Conservation (phyloP, 2,113 vertebrate species). For the Brachyhypopomus occidentalis region DNA sequence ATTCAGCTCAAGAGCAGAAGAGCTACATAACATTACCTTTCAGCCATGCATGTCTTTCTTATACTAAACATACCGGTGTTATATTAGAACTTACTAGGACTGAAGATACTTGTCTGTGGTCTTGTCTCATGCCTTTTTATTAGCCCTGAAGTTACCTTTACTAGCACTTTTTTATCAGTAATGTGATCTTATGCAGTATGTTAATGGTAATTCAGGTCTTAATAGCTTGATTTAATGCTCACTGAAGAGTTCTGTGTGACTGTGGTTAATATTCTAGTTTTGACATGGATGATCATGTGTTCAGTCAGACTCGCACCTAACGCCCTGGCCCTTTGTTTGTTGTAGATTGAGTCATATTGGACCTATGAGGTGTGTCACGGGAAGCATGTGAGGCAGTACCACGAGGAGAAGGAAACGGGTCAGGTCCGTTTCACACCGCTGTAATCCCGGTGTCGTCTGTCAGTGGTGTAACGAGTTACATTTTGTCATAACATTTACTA, state of each 20-base stretch:
- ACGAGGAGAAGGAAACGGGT: conserved; percentile 96
- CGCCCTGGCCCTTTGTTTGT: background rate
- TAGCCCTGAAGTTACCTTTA: too few species aligned
- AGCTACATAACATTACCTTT: too few species aligned
- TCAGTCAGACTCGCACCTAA: background rate
- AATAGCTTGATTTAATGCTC: background rate
- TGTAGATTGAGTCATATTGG: conserved; percentile 98
- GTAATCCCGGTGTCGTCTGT: background rate
- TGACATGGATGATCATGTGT: background rate
- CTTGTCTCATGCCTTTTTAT: too few species aligned
- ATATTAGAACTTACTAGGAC: too few species aligned
- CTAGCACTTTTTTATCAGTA: too few species aligned
- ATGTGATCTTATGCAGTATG: too few species aligned
- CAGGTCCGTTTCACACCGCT: conserved; percentile 76
- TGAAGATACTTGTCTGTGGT: too few species aligned
- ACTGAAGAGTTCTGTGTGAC: background rate
- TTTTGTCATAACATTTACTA: background rate
- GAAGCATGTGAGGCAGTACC: conserved; percentile 94
- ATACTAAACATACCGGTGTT: too few species aligned
- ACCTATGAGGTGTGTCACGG: conserved; percentile 97
- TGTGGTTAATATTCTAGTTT: background rate
- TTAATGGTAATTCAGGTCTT: background rate
- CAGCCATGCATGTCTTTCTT: too few species aligned
- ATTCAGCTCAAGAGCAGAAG: too few species aligned
- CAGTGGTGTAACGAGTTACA: background rate